Conservation (phyloP, 2,797 vertebrate species). For the Parauchenoglanis punctatus region DNA sequence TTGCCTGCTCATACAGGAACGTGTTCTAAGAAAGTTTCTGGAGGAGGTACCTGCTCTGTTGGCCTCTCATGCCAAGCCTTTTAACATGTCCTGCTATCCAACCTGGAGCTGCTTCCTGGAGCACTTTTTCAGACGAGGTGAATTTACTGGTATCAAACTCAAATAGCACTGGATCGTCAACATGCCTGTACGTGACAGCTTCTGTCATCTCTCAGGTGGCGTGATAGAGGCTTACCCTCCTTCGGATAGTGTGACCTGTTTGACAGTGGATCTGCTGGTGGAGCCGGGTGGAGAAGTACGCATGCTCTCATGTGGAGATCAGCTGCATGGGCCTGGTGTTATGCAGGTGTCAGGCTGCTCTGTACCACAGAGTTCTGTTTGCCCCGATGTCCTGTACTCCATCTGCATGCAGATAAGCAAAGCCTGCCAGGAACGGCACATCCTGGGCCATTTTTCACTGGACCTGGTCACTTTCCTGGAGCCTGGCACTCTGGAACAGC, state of each 20-base stretch:
- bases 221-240: constrained; percentile 85
- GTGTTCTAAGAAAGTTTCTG: constrained; percentile 82
- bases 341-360: constrained; percentile 77
- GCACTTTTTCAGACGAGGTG: constrained; percentile 89
- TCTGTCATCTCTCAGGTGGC: constrained; percentile 75
- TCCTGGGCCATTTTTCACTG: constrained; percentile 83
- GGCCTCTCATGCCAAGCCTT: constrained; percentile 81
- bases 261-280: constrained; percentile 87
- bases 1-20: constrained; percentile 74
- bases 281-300: constrained; percentile 80
- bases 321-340: constrained; percentile 77
- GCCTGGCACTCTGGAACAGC: constrained; percentile 76
- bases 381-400: constrained; percentile 72
- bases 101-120: constrained; percentile 89
- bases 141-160: background rate
- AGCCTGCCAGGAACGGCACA: constrained; percentile 74
- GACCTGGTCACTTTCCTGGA: constrained; percentile 84
- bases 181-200: background rate
- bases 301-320: constrained; percentile 84
- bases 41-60: constrained; percentile 89
- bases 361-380: constrained; percentile 82
- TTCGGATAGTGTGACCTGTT: constrained; percentile 78
- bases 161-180: background rate
- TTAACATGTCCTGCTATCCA: constrained; percentile 85
- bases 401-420: constrained; percentile 79